A percentile compares a stretch with the other conserved stretches of the same genome.
phyloP scores from a whole-genome alignment of 1,140 invertebrate genomes.

The Danaus plexippus region DNA sequence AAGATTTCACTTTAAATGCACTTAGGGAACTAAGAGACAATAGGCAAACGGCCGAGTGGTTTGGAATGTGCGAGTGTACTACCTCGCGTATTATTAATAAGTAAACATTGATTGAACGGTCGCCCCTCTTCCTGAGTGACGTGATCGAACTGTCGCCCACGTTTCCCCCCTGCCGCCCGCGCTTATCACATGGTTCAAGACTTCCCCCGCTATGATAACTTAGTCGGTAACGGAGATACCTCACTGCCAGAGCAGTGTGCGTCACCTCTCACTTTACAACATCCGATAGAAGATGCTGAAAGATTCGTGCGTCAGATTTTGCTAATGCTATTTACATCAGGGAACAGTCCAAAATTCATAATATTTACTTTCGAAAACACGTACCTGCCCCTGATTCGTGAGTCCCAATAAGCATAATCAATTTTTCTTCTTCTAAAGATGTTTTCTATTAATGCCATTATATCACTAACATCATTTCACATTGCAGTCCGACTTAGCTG shows the following conservation, averaged over 20 bases:
- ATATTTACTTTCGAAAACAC: slow-evolving; percentile 29
- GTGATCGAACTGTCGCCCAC: slow-evolving; percentile 42
- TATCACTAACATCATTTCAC: slow-evolving; percentile 45
- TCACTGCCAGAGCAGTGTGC: slow-evolving; percentile 37
- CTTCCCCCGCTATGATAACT: slow-evolving; percentile 21
- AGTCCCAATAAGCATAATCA: slow-evolving; percentile 48
- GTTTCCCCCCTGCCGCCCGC: slow-evolving; percentile 39
- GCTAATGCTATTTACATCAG: slow-evolving; percentile 26
- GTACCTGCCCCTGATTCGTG: slow-evolving; percentile 59
- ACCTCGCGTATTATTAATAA: slow-evolving; percentile 56
- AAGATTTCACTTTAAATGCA: slow-evolving; percentile 61
- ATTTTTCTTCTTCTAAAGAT: slow-evolving; percentile 65
- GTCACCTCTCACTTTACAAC: slow-evolving; percentile 31
- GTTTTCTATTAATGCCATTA: slow-evolving; percentile 66
- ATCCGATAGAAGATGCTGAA: slow-evolving; percentile 10
- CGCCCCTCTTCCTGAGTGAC: slow-evolving; percentile 49
- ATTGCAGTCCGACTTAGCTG: slow-evolving; percentile 24
- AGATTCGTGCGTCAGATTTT: slow-evolving; percentile 38
- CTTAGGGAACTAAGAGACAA: slow-evolving; percentile 33
- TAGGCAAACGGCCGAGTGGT: slow-evolving; percentile 33
- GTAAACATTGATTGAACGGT: slow-evolving; percentile 48
- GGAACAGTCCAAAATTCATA: slow-evolving; percentile 44
- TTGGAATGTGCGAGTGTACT: slow-evolving; percentile 67
- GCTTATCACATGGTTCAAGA: slow-evolving; percentile 51
- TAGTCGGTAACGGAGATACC: slow-evolving; percentile 26